phyloP scores from a whole-genome alignment of 2,797 vertebrate species.

The Taeniopygia guttata region DNA sequence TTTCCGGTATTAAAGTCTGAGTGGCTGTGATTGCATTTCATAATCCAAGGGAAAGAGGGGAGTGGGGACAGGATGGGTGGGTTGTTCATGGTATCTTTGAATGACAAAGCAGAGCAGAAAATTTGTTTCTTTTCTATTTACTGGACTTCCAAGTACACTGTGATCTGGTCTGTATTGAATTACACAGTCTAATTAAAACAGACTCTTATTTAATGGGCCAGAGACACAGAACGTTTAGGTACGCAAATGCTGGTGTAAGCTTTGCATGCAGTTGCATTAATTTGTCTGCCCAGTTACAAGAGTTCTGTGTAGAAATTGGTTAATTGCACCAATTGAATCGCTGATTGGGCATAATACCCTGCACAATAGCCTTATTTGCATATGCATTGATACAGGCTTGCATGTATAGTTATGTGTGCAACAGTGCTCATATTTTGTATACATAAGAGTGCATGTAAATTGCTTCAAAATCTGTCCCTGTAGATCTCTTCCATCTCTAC shows the following conservation, averaged over 20 bases:
- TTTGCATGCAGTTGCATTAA: slow-evolving; percentile 29
- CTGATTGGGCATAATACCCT: slow-evolving; percentile 42
- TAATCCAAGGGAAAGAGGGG: neutral
- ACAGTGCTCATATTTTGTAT: slow-evolving; percentile 11
- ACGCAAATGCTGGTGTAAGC: slow-evolving; percentile 33
- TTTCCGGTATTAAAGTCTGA: neutral
- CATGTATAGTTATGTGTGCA: slow-evolving; percentile 37
- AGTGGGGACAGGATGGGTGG: neutral
- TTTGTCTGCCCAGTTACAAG: slow-evolving; percentile 29
- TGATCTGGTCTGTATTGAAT: slow-evolving; percentile 23
- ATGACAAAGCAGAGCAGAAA: neutral
- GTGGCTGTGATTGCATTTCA: neutral
- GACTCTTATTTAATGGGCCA: slow-evolving; percentile 23
- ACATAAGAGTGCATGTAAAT: slow-evolving; percentile 26
- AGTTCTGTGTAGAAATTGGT: slow-evolving; percentile 36
- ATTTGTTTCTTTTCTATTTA: neutral
- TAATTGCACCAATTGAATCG: slow-evolving; percentile 46
- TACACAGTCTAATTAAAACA: slow-evolving; percentile 34
- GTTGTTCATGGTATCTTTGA: neutral
- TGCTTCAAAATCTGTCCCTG: slow-evolving; percentile 41
- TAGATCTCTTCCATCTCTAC: slow-evolving; percentile 37
- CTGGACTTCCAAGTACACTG: neutral
- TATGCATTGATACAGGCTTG: neutral
- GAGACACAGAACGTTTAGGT: slow-evolving; percentile 29
- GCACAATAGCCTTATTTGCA: slow-evolving; percentile 49